phyloP scores from a whole-genome alignment of 1,140 invertebrate species.

The Acromyrmex charruanus region DNA sequence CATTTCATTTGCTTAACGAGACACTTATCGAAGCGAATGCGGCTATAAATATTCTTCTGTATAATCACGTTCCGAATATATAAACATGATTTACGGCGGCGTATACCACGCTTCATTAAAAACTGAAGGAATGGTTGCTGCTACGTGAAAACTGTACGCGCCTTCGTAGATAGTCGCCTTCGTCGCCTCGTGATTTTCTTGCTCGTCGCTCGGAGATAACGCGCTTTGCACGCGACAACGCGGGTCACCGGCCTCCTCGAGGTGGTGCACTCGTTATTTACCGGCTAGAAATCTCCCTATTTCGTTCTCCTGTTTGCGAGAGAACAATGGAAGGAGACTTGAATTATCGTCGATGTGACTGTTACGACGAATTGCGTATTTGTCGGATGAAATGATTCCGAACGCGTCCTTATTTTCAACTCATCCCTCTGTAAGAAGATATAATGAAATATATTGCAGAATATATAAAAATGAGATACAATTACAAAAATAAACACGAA shows the following conservation, averaged over 20 bases:
- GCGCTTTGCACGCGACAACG: constrained; percentile 65
- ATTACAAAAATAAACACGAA: not conserved
- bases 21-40: constrained; percentile 11
- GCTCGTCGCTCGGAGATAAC: constrained; percentile 59
- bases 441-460: not conserved
- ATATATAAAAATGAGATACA: not conserved
- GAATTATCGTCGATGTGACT: constrained; percentile 63
- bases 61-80: constrained; percentile 9
- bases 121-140: not conserved
- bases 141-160: constrained; percentile 28
- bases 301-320: constrained; percentile 36
- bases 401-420: constrained; percentile 33
- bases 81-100: not conserved
- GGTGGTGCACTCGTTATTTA: constrained; percentile 69
- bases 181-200: constrained; percentile 67
- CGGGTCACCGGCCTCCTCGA: constrained; percentile 69
- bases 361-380: constrained; percentile 27
- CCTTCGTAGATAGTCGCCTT: constrained; percentile 27
- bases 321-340: constrained; percentile 52
- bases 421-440: not conserved
- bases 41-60: not conserved
- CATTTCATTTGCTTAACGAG: constrained; percentile 5
- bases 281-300: constrained; percentile 59
- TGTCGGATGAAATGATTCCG: constrained; percentile 32
- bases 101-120: not conserved